Base-by-base conservation (phyloP, 1,140 invertebrate genomes). In the Ips nitidus region DNA sequence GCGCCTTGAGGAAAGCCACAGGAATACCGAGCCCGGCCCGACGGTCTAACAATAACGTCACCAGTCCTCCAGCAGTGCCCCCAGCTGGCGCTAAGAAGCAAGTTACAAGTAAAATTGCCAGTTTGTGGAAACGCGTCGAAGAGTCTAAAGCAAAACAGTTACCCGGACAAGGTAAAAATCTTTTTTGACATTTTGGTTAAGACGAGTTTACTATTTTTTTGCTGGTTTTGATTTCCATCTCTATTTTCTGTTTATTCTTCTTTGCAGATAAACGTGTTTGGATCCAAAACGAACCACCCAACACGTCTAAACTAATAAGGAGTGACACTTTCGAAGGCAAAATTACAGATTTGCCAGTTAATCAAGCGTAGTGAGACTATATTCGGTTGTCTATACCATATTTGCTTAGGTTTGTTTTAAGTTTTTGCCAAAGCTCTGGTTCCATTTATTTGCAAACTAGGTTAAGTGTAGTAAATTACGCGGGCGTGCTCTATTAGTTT, bases 31-130 rank as follows among this genome's bases (percentile, higher is more conserved):
- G 70, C 56, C 69, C 69, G 22, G 68, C 74, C 4, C 66, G 67
- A 65, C 52, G 73, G 41, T 73, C 72, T 2, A 57, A 63, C 22
- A 75, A 73, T 53, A 76, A 75, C 53, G 69, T 67, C 8, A 75
- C 66, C 71, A 45, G 59, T 45, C 72, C 53, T 38, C 69, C 73
- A 4, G 73, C 67, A 40, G 41, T 66, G 52, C 72, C 53, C 22
- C 69, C 73, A 4, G 73, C 67, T 43, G 70, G 67, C 3, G 72
- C 77, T 69, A 80, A 79, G 74, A 80, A 83, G 72, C 90, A 90
- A 75, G 88, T 92, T 1, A 88, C 91, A 1, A 95, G 93, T 79
- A 94, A 94, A 79, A 94, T 96, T 50, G 92, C 94, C 1, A 91
- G 86, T 76, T 83, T 97, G 7, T 95, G 94, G 94, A 95, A 94